A percentile compares a stretch with the other conserved stretches of the same genome.
phyloP scores from a whole-genome alignment of 2,113 vertebrate genomes.

The Ahaetulla prasina region DNA sequence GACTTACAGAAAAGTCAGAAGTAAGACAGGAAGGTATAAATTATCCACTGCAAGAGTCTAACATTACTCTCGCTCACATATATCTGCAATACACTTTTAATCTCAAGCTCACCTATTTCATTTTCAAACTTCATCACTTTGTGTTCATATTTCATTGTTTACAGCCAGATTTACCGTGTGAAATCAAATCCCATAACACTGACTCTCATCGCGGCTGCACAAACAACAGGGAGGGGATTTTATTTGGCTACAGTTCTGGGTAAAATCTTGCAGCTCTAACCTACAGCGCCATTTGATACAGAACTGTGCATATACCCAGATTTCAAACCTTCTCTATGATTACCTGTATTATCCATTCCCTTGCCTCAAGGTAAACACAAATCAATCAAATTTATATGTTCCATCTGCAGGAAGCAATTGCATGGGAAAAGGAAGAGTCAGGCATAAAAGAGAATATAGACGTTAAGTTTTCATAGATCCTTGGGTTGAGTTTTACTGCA shows the following conservation, averaged over 20 bases:
- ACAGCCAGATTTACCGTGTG: not conserved
- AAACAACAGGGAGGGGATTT: not conserved
- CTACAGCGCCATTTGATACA: not conserved
- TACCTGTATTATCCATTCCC: not conserved
- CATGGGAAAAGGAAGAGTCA: not conserved
- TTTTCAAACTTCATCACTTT: not conserved
- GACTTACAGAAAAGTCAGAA: not conserved
- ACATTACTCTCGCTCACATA: not conserved
- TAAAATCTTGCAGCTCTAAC: not conserved
- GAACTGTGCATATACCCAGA: not conserved
- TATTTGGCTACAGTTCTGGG: not conserved
- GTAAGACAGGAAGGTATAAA: not conserved
- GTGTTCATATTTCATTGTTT: not conserved
- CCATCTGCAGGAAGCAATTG: not conserved
- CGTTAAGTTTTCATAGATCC: not conserved
- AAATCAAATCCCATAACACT: not conserved
- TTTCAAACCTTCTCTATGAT: not conserved
- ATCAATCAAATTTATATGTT: conserved; percentile 3
- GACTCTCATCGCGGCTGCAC: not conserved
- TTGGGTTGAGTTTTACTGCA: not conserved
- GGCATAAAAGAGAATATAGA: not conserved
- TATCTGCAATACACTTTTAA: not conserved
- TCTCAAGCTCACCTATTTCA: not conserved
- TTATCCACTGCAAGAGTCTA: not conserved
- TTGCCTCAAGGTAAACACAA: not conserved